Base-by-base conservation (phyloP, 2,888 invertebrate species). In the Holacanthella duospinosa region DNA sequence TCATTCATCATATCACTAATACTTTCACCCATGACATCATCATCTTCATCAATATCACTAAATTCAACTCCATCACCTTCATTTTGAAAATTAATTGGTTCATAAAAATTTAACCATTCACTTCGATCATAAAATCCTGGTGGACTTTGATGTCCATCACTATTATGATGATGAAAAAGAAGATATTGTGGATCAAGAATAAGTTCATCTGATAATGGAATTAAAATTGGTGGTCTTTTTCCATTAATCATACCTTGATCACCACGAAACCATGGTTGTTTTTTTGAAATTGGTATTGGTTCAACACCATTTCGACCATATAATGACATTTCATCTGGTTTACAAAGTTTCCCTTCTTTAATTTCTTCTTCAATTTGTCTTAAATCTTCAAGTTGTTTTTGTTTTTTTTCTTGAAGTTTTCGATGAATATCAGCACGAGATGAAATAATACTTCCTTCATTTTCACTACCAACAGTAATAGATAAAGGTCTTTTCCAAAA, bases 351-450 rank as follows among this genome's bases (percentile, higher is more conserved):
- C 0, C 88, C 88, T 71, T 88, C 88, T 74, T 88, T 88, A 61
- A 91, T 90, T 77, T 91, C 91, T 74, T 91, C 90, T 74, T 91
- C 89, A 60, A 87, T 87, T 58, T 86, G 88, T 66, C 87, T 82
- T 36, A 91, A 77, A 75, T 91, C 90, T 0, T 89, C 88, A 29
- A 91, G 78, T 74, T 92, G 91, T 69, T 91, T 89, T 74, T 89
- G 88, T 74, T 90, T 90, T 75, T 92, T 91, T 75, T 90, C 90
- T 75, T 89, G 87, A 0, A 91, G 79, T 75, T 91, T 91, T 73
- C 89, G 89, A 67, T 89, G 88, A 66, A 91, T 91, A 76, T 90
- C 89, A 36, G 89, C 87, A 16, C 88, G 82, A 6, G 88, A 87
- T 1, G 84, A 83, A 0, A 86, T 84, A 24, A 62, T 65, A 43